Conservation (phyloP, 1,140 invertebrate genomes). For the Drosophila prosaltans region DNA sequence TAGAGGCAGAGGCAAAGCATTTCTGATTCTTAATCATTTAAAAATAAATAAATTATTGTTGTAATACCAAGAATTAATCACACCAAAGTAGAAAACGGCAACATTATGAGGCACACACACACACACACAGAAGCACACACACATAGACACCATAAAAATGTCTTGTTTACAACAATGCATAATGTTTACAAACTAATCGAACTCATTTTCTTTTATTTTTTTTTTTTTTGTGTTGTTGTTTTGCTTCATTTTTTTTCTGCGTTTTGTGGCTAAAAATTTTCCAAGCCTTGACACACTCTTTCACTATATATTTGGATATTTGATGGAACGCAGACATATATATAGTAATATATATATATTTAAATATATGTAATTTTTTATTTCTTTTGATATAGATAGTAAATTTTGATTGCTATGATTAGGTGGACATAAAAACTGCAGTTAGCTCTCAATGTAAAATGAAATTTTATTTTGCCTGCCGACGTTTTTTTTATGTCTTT, state of each 20-base stretch:
- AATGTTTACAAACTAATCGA: conserved; percentile 72
- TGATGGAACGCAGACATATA: conserved; percentile 20
- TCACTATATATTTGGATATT: conserved; percentile 27
- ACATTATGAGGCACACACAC: conserved; percentile 14
- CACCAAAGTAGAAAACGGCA: conserved; percentile 41
- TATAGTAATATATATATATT: conserved; percentile 14
- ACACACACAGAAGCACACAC: conserved; percentile 29
- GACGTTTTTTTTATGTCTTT: conserved; percentile 54
- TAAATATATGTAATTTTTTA: conserved; percentile 46
- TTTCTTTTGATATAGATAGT: conserved; percentile 36
- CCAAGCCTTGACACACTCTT: conserved; percentile 77
- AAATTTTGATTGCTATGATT: conserved; percentile 41
- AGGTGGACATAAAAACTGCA: conserved; percentile 48
- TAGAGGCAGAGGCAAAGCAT: neutral
- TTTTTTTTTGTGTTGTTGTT: conserved; percentile 14
- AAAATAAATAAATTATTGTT: conserved; percentile 75
- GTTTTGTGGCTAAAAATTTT: conserved; percentile 62
- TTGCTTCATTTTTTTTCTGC: conserved; percentile 52
- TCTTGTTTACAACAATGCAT: conserved; percentile 74
- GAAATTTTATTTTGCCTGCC: conserved; percentile 29
- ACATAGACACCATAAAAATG: conserved; percentile 57
- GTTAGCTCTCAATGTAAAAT: conserved; percentile 26
- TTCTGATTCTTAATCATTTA: conserved; percentile 38
- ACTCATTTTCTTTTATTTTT: conserved; percentile 14
- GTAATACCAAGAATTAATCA: conserved; percentile 70